These are phyloP conservation scores for Molossus molossus DNA, from an alignment of 2,797 vertebrate genomes.

Conservation along the genomic window DNA sequence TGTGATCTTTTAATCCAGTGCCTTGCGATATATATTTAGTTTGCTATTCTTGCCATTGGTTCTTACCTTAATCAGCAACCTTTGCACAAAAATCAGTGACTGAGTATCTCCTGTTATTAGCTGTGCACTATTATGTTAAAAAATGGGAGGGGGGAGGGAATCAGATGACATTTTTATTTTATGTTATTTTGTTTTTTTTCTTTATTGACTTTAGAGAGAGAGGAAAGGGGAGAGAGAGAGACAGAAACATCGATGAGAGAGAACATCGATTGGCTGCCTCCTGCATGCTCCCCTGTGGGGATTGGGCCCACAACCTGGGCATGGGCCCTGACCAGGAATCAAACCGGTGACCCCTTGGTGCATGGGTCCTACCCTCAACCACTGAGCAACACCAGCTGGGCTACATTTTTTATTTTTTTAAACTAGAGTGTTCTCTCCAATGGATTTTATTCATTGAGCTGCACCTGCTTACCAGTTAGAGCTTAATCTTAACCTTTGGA, in stretches of 20 bases:
- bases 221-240: too few relatives aligned
- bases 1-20: slow-evolving; percentile 26
- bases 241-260: too few relatives aligned
- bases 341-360: too few relatives aligned
- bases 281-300: too few relatives aligned
- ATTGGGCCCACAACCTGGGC: too few relatives aligned
- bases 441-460: slow-evolving; percentile 52
- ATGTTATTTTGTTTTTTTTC: too few relatives aligned
- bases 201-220: too few relatives aligned
- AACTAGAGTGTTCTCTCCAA: slow-evolving; percentile 18
- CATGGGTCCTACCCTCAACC: too few relatives aligned
- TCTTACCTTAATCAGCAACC: neutral
- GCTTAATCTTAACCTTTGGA: slow-evolving; percentile 38
- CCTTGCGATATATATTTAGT: slow-evolving; percentile 41
- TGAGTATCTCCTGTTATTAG: neutral
- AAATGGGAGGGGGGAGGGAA: neutral
- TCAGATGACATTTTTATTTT: neutral
- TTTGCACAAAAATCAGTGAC: neutral
- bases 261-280: too few relatives aligned
- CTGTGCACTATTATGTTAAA: neutral
- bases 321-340: too few relatives aligned
- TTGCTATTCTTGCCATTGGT: neutral
- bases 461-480: slow-evolving; percentile 65
- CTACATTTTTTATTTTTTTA: neutral
- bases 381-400: too few relatives aligned